phyloP scores from a whole-genome alignment of 2,797 vertebrate species.

The Aphelocoma californica region DNA sequence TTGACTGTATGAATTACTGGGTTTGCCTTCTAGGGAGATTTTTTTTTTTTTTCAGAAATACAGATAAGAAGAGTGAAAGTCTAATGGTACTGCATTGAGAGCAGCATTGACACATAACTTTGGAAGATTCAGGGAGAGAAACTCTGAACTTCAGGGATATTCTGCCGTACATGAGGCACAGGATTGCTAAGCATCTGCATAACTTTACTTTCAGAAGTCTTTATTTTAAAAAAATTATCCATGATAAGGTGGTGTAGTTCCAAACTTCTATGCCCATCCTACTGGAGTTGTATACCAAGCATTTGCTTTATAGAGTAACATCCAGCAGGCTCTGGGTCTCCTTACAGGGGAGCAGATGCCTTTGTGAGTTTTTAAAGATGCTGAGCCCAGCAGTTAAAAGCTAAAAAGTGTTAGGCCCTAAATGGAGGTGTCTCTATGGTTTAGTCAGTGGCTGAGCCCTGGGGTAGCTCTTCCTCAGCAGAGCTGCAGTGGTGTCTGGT shows the following conservation, averaged over 20 bases:
- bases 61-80: neutral
- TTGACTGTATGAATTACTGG: neutral
- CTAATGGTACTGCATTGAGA: neutral
- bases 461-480: neutral
- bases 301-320: neutral
- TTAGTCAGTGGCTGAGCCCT: neutral
- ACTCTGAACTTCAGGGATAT: neutral
- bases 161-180: neutral
- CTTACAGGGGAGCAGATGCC: neutral
- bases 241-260: neutral
- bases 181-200: neutral
- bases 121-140: neutral
- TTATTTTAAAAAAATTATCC: neutral
- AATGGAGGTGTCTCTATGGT: neutral
- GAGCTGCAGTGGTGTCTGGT: neutral
- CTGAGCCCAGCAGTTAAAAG: neutral
- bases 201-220: neutral
- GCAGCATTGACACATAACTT: neutral
- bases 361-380: neutral
- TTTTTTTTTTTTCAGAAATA: neutral
- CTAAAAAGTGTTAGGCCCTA: neutral
- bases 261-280: neutral
- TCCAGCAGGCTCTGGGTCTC: neutral
- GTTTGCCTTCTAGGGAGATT: neutral
- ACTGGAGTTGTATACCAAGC: neutral